Conservation (phyloP, 2,113 vertebrate species). For the Syngnathus scovelli region DNA sequence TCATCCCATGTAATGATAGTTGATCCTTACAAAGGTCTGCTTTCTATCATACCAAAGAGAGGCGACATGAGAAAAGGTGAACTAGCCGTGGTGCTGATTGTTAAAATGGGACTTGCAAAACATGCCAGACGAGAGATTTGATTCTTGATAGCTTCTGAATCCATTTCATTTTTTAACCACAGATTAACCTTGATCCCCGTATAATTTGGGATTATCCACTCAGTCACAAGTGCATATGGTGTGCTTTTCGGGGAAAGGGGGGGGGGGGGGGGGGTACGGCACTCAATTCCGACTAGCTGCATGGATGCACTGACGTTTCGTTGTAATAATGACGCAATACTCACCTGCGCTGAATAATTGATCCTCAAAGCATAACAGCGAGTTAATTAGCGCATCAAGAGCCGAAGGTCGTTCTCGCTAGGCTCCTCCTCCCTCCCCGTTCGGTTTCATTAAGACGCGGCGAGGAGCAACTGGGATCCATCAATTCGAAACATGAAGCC, state of each 20-base stretch:
- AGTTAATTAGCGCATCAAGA: slow-evolving; percentile 62
- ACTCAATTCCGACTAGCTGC: slow-evolving; percentile 36
- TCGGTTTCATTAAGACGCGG: slow-evolving; percentile 38
- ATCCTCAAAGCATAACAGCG: slow-evolving; percentile 44
- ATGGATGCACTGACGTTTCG: slow-evolving; percentile 4
- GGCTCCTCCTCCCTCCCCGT: slow-evolving; percentile 39
- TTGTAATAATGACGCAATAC: slow-evolving; percentile 8
- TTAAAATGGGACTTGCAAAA: slow-evolving; percentile 33
- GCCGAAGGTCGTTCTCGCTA: slow-evolving; percentile 53
- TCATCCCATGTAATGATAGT: slow-evolving; percentile 68
- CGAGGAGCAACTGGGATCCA: slow-evolving; percentile 51
- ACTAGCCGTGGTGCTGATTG: slow-evolving; percentile 32
- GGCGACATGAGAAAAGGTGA: slow-evolving; percentile 16
- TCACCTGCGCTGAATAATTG: slow-evolving; percentile 41
- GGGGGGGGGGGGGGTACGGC: slow-evolving; percentile 7
- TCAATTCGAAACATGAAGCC: slow-evolving; percentile 53
- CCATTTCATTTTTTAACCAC: slow-evolving; percentile 60
- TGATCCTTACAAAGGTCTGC: slow-evolving; percentile 60
- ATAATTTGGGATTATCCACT: slow-evolving; percentile 67
- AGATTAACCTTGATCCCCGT: slow-evolving; percentile 70
- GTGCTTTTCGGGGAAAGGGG: slow-evolving; percentile 35
- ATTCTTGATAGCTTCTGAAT: slow-evolving; percentile 54
- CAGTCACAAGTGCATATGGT: slow-evolving; percentile 65
- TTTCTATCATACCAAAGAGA: slow-evolving; percentile 36
- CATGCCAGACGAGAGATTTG: slow-evolving; percentile 45